Percentiles rank a stretch among this genome's conserved stretches.
Evolutionary conservation across 2,888 invertebrate genomes (phyloP).

Genomic region (Beris chalybata): DNA sequence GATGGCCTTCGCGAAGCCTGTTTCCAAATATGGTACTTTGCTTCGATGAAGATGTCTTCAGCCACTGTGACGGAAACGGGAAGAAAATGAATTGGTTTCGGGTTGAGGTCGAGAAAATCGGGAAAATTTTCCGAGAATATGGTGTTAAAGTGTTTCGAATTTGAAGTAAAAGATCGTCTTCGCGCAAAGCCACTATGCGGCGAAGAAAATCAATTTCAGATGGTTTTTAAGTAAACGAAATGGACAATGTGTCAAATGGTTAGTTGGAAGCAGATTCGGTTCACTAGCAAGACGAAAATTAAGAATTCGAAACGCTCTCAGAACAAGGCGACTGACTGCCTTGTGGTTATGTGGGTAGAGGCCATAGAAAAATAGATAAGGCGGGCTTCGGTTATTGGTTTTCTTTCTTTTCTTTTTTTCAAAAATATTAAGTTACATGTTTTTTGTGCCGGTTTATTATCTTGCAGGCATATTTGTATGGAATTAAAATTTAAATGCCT

Average conservation of each 20-base stretch:
- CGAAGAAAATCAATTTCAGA: slow-evolving; percentile 27
- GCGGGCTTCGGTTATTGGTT: too few species aligned
- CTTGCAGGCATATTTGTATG: too few species aligned
- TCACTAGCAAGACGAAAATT: slow-evolving; percentile 20
- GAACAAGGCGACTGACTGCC: too few species aligned
- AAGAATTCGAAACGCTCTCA: slow-evolving; percentile 16
- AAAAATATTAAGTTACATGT: too few species aligned
- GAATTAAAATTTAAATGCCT: too few species aligned
- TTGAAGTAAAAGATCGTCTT: not conserved
- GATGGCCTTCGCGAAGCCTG: slow-evolving; percentile 13
- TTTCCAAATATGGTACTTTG: not conserved
- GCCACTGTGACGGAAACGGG: slow-evolving; percentile 22
- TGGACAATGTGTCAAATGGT: slow-evolving; percentile 18
- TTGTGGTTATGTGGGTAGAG: too few species aligned
- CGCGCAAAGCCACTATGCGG: not conserved
- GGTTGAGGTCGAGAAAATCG: slow-evolving; percentile 8
- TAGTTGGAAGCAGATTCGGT: slow-evolving; percentile 19
- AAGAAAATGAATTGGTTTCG: slow-evolving; percentile 25
- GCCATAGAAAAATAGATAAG: too few species aligned
- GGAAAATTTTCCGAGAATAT: slow-evolving; percentile 16
- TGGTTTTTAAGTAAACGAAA: slow-evolving; percentile 22
- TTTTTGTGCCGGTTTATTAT: too few species aligned
- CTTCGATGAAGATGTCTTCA: slow-evolving; percentile 28
- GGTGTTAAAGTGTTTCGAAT: slow-evolving; percentile 23
- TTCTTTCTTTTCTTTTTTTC: too few species aligned